These are phyloP conservation scores for Drosophila hydei DNA, from an alignment of 1,140 invertebrate species.

Conservation along the genomic window DNA sequence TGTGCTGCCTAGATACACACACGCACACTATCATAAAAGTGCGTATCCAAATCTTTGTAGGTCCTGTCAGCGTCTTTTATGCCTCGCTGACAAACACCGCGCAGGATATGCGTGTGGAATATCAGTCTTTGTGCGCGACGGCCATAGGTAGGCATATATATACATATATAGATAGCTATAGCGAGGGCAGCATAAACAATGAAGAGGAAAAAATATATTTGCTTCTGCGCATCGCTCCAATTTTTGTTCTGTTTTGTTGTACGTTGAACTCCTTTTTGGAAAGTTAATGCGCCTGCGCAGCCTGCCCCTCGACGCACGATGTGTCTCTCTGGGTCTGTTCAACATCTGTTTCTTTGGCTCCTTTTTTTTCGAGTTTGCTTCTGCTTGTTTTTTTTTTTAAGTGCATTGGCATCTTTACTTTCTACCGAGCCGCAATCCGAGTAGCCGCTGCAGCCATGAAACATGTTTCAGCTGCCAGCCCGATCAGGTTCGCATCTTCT, in stretches of 20 bases:
- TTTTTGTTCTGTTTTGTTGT: conserved; percentile 41
- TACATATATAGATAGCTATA: not conserved
- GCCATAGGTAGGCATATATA: not conserved
- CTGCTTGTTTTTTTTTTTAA: conserved; percentile 35
- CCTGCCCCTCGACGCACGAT: conserved; percentile 16
- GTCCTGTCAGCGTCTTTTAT: conserved; percentile 58
- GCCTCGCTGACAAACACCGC: conserved; percentile 23
- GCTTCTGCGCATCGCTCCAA: conserved; percentile 68
- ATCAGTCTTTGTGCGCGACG: conserved; percentile 23
- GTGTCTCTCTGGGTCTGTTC: conserved; percentile 54
- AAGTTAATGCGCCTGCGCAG: conserved; percentile 52
- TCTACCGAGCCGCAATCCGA: conserved; percentile 50
- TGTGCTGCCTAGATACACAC: conserved; percentile 60
- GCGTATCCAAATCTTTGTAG: conserved; percentile 37
- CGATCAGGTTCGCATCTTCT: conserved; percentile 62
- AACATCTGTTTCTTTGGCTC: conserved; percentile 66
- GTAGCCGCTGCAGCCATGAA: conserved; percentile 39
- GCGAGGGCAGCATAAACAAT: conserved; percentile 5
- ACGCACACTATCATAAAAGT: conserved; percentile 13
- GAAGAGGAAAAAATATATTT: conserved; percentile 42
- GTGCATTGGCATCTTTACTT: conserved; percentile 77
- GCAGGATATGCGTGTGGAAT: conserved; percentile 59
- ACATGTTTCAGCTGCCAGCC: conserved; percentile 73
- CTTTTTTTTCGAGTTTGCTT: conserved; percentile 26
- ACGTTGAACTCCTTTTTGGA: conserved; percentile 63